These are phyloP conservation scores for Tamias sibiricus DNA, from an alignment of 2,113 vertebrate genomes.

Conservation along the genomic window DNA sequence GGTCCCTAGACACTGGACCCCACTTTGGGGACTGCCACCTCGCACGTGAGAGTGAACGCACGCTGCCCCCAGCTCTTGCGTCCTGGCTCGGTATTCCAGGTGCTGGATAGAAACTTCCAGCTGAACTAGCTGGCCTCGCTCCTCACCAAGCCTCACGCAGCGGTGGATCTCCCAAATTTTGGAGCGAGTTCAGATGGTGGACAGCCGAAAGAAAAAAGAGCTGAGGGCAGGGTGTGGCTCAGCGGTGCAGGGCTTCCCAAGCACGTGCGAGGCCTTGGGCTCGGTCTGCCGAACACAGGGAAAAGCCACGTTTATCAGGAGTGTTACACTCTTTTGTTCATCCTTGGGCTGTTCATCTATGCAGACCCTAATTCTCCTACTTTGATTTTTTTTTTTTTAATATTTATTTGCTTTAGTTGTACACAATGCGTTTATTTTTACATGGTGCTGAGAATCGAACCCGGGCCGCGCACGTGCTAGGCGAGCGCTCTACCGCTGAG, in stretches of 20 bases:
- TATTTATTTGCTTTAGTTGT: no score
- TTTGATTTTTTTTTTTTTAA: background rate
- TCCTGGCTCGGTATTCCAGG: background rate
- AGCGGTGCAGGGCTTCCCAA: no score
- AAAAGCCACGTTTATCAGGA: background rate
- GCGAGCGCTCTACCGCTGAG: no score
- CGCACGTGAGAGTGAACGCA: background rate
- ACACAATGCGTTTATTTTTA: no score
- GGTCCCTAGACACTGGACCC: background rate
- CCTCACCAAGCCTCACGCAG: background rate
- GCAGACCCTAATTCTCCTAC: background rate
- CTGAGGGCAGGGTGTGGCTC: no score
- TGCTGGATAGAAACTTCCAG: background rate
- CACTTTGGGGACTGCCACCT: accelerated
- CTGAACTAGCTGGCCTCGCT: background rate
- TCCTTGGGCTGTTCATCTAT: background rate
- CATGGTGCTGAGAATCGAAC: no score
- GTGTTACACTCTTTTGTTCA: background rate
- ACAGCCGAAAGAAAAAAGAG: background rate
- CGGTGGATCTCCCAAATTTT: background rate
- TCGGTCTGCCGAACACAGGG: no score
- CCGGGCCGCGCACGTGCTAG: no score
- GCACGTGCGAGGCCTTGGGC: no score
- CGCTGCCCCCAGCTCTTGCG: background rate
- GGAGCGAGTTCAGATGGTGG: background rate